These are phyloP conservation scores for Acheta domesticus DNA, from an alignment of 2,888 invertebrate species.

Conservation along the genomic window DNA sequence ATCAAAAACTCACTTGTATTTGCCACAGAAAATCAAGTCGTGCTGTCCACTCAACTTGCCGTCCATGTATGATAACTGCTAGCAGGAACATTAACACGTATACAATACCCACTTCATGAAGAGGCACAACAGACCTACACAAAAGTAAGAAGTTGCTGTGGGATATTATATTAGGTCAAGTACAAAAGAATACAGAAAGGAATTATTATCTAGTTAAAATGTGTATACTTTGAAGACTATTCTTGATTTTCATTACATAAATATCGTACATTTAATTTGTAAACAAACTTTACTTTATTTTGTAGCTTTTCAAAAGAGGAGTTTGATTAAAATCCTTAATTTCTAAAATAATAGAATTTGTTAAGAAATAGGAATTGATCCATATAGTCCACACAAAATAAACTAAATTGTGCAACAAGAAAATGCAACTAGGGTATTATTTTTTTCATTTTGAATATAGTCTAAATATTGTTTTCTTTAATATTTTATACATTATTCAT, in stretches of 20 bases:
- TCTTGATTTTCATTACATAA: constrained; percentile 18
- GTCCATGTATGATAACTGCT: constrained; percentile 78
- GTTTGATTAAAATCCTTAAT: too few species aligned
- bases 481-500: too few species aligned
- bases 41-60: constrained; percentile 80
- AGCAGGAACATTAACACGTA: constrained; percentile 78
- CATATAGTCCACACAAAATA: too few species aligned
- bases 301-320: too few species aligned
- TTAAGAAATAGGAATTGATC: too few species aligned
- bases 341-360: too few species aligned
- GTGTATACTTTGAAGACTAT: neutral
- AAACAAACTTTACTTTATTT: too few species aligned
- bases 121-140: constrained; percentile 66
- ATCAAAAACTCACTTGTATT: constrained; percentile 49
- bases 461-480: too few species aligned
- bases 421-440: too few species aligned
- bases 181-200: constrained; percentile 5
- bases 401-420: too few species aligned
- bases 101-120: constrained; percentile 72
- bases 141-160: constrained; percentile 25
- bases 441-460: too few species aligned
- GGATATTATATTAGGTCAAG: neutral
- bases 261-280: neutral
- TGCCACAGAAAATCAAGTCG: constrained; percentile 79
- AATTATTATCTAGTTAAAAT: neutral